Evolutionary conservation across 2,888 invertebrate species (phyloP), one percentile per base, ranked within the genome.

Genomic region (Selenia dentaria): DNA sequence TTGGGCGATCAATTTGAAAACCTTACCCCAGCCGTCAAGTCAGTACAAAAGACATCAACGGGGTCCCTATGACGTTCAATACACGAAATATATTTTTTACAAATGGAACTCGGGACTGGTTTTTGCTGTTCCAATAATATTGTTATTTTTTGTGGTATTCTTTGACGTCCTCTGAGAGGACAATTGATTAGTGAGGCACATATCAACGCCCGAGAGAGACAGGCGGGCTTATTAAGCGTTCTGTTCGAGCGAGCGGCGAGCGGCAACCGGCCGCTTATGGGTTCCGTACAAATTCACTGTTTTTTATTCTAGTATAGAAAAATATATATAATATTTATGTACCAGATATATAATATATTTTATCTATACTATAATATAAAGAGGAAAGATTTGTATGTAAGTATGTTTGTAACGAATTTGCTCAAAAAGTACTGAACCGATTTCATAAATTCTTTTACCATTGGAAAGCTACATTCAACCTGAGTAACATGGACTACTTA

Each of bases 121-220:
- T 54, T 51, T 54, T 52, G 42, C 45, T 54, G 40, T 54, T 65
- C 61, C 62, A 64, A 59, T 57, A 56, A 56, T 46, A 56, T 42
- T 39, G 54, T 62, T 59, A 57, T 69, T 62, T 59, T 63, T 54
- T 62, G 53, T 47, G 51, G 53, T 59, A 54, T 60, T 64, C 55
- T 68, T 64, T 59, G 63, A 61, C 64, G 76, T 68, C 67, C 70
- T 69, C 55, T 57, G 57, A 62, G 71, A 71, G 72, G 71, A 77
- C 79, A 74, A 75, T 78, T 74, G 75, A 76, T 74, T 73, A 70
- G 75, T 70, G 70, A 67, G 70, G 53, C 62, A 67, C 60, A 60
- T 62, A 67, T 70, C 67, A 64, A 57, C 59, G 49, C 41, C 49
- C 46, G 56, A 58, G 31, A 24, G 51, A 49, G 57, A 62, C 59